Conservation (phyloP, 2,113 vertebrate genomes). For the Synodontis membranacea region DNA sequence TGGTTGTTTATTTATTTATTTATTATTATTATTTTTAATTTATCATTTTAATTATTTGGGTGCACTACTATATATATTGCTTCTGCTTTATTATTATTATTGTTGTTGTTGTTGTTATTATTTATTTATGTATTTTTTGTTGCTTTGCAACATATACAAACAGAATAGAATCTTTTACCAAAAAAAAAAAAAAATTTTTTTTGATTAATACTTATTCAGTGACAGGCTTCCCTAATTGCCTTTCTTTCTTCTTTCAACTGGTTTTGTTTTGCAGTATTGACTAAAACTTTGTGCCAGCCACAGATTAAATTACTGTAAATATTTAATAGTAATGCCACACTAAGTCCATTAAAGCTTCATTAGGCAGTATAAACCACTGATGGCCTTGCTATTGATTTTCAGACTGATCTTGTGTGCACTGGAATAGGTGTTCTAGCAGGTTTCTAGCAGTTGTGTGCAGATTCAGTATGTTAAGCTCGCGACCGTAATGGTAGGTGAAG, state of each 20-base stretch:
- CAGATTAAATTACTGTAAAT: conserved; percentile 3
- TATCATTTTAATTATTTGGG: not conserved
- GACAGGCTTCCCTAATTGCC: not conserved
- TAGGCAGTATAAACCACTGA: conserved; percentile 21
- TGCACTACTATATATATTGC: not conserved
- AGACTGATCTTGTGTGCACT: not conserved
- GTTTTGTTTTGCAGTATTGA: not conserved
- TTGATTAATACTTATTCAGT: not conserved
- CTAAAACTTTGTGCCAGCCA: not conserved
- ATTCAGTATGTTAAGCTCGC: not conserved
- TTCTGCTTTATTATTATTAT: too few relatives aligned
- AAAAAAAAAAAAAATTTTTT: not conserved
- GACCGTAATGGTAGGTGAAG: not conserved
- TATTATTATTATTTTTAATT: too few relatives aligned
- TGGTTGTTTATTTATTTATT: too few relatives aligned
- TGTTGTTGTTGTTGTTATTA: too few relatives aligned
- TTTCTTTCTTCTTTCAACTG: not conserved
- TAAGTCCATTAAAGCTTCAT: conserved; percentile 28
- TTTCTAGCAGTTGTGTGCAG: not conserved
- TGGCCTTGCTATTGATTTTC: conserved; percentile 10
- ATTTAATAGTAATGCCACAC: conserved; percentile 14
- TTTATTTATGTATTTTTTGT: too few relatives aligned
- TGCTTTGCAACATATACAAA: not conserved
- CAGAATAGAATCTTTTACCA: not conserved
- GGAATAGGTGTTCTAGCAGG: not conserved